Base-by-base conservation (phyloP, 2,888 invertebrate species). In the Lasius platythorax region DNA sequence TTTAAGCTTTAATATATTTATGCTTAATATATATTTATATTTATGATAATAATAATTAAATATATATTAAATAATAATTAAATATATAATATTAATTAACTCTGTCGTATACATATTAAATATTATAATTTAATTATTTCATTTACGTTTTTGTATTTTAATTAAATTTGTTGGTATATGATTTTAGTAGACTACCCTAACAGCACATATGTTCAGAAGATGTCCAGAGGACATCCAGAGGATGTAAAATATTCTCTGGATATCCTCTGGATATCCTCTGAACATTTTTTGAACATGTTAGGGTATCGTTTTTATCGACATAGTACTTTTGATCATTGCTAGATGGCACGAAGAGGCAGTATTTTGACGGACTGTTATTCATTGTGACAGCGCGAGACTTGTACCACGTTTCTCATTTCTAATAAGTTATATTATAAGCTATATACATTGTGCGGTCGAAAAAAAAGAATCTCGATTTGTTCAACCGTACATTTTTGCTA, bases 341-440 rank as follows among this genome's bases (percentile, higher is more conserved):
- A 81, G 79, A 81, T 81, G 74, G 74, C 79, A 46, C 18, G 6
- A 4, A 4, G 5, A 46, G n/a, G 6, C 33, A 18, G 4, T 33
- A 18, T 61, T 61, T 73, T 61, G 28, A 46, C 23, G 33, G 6
- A 23, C 6, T 9, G 15, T 64, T 23, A 46, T n/a, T 28, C n/a
- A 61, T 18, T 4, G n/a, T 37, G 50, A 33, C 75, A 4, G 28
- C 30, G 15, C 30, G 2, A 46, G 30, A 37, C 64, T 64, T 18
- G 50, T 53, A 12, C 2, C 18, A 30, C 18, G 6, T 33, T 46
- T 58, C 33, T 58, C 33, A 15, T 18, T 12, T 46, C 43, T 33
- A 58, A 58, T 70, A 15, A 78, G 30, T 58, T 46, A 11, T 68
- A 40, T 58, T 30, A 23, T 11, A 28, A 8, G 2, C 33, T 18